phyloP scores from a whole-genome alignment of 2,113 vertebrate species.

The Scartelaos histophorus region DNA sequence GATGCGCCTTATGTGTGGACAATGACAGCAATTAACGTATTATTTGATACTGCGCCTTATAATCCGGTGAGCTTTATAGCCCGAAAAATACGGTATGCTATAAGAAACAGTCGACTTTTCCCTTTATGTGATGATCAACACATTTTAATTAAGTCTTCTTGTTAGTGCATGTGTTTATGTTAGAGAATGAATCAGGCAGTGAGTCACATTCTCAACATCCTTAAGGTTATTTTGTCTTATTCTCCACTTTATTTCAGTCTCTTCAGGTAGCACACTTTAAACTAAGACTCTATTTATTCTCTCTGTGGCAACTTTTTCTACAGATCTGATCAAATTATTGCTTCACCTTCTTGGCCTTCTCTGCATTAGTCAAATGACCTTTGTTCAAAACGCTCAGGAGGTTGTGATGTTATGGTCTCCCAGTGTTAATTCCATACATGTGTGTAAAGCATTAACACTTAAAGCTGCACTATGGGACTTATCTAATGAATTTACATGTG shows the following conservation, averaged over 20 bases:
- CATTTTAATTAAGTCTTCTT: neutral
- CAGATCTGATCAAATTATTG: slow-evolving; percentile 7
- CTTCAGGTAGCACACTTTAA: neutral
- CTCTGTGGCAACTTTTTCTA: neutral
- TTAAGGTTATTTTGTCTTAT: neutral
- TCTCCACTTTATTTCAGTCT: neutral
- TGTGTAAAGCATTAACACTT: neutral
- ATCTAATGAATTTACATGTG: too few species aligned
- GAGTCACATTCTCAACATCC: neutral
- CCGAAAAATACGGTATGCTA: too few species aligned
- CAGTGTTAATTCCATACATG: neutral
- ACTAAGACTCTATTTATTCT: neutral
- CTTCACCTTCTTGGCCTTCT: neutral
- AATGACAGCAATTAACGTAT: too few species aligned
- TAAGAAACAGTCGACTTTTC: neutral
- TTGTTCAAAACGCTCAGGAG: slow-evolving; percentile 3
- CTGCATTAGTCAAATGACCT: neutral
- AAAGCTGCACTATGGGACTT: neutral
- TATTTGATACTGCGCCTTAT: too few species aligned
- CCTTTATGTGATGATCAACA: neutral
- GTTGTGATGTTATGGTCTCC: neutral
- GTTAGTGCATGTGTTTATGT: neutral
- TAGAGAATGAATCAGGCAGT: neutral
- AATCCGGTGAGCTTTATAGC: too few species aligned
- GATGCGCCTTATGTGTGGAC: too few species aligned